phyloP scores from a whole-genome alignment of 2,888 invertebrate species.

The Nymphalis urticae region DNA sequence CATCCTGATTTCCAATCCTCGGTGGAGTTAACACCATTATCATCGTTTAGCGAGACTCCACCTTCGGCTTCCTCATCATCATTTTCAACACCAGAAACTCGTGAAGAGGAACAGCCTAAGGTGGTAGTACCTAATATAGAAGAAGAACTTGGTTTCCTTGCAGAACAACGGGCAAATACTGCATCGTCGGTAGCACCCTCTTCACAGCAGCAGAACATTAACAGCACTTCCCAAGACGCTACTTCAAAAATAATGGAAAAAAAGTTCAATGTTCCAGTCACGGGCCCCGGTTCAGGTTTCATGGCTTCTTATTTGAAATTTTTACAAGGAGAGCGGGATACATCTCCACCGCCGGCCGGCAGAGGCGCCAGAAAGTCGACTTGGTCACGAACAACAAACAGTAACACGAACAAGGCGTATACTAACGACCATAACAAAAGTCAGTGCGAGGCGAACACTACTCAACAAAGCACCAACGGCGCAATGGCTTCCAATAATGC shows the following conservation, averaged over 20 bases:
- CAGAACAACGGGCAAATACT: constrained; percentile 81
- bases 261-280: constrained; percentile 82
- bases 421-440: constrained; percentile 67
- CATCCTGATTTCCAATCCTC: constrained; percentile 85
- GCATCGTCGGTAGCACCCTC: constrained; percentile 78
- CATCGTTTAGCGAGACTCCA: constrained; percentile 81
- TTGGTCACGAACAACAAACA: constrained; percentile 82
- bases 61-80: constrained; percentile 81
- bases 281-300: constrained; percentile 87
- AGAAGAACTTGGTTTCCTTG: constrained; percentile 91
- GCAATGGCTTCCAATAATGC: constrained; percentile 65
- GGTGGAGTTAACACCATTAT: constrained; percentile 84
- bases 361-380: constrained; percentile 85
- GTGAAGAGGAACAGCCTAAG: constrained; percentile 88
- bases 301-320: constrained; percentile 94
- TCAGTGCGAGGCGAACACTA: constrained; percentile 63
- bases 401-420: constrained; percentile 65
- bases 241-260: constrained; percentile 81
- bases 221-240: constrained; percentile 76
- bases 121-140: constrained; percentile 94
- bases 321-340: constrained; percentile 90
- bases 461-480: constrained; percentile 71
- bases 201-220: constrained; percentile 76
- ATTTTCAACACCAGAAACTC: constrained; percentile 80
- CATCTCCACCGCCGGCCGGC: constrained; percentile 88